Conservation (phyloP, 2,113 vertebrate species). For the Protomyctophum bolini region DNA sequence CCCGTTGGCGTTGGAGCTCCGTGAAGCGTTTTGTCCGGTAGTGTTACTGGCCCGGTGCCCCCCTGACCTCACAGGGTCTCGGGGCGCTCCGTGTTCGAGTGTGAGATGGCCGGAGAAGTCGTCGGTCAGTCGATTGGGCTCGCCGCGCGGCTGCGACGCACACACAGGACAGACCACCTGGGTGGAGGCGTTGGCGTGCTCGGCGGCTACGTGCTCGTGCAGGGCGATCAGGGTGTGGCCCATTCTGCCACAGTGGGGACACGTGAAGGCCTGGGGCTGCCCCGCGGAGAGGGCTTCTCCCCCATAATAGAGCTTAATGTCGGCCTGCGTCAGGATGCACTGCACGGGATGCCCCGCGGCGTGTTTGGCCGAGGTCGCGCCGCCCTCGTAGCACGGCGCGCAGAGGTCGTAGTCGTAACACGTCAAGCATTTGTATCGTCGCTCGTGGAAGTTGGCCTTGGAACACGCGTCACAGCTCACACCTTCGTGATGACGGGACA, state of each 20-base stretch:
- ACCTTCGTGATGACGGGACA: constrained; percentile 72
- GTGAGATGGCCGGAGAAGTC: too few relatives aligned
- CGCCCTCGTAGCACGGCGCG: constrained; percentile 98
- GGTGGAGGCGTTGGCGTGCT: constrained; percentile 97
- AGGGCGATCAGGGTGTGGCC: constrained; percentile 96
- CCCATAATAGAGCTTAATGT: constrained; percentile 99
- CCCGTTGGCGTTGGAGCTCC: constrained; percentile 95
- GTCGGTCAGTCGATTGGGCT: too few relatives aligned
- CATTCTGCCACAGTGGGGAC: constrained; percentile 99
- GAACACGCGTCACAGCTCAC: constrained; percentile 99
- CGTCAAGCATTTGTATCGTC: constrained; percentile 99
- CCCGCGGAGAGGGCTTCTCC: constrained; percentile 98
- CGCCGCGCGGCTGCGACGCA: too few relatives aligned
- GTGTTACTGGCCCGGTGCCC: constrained; percentile 93
- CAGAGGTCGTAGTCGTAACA: constrained; percentile 99
- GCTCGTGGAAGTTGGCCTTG: constrained; percentile 99
- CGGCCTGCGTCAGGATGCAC: constrained; percentile 99
- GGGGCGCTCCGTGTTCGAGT: too few relatives aligned
- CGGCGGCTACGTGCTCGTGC: constrained; percentile 98
- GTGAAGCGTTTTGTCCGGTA: constrained; percentile 85
- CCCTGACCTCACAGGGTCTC: too few relatives aligned
- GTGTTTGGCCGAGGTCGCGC: constrained; percentile 96
- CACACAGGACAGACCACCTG: constrained; percentile 88
- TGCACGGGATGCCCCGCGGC: constrained; percentile 99
- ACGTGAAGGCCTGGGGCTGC: constrained; percentile 98